Evolutionary conservation across 2,888 invertebrate species (phyloP), one percentile per base, ranked within the genome.

Genomic region (Listrodromus nycthemerus): DNA sequence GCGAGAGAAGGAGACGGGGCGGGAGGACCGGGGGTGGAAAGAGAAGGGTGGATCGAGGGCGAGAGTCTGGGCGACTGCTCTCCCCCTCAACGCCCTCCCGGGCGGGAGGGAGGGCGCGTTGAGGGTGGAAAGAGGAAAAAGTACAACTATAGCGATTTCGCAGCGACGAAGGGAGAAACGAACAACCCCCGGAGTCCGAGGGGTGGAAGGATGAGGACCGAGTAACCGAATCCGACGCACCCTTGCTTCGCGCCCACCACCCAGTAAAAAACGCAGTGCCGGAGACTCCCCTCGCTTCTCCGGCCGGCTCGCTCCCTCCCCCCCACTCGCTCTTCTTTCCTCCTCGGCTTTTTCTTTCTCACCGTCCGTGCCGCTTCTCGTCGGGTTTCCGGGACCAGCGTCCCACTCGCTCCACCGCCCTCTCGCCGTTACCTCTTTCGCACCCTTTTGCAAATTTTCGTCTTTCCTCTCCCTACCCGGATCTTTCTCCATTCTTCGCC

Each of bases 171-270:
- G 78, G 85, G 76, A 81, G 70, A 63, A 82, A 78, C 61, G 76
- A 83, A 82, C 80, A 83, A 52, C 30, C 8, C 21, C 48, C 21
- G 50, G 33, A 77, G 88, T 88, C 87, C 87, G 85, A 89, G 89
- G 48, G 50, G 50, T 5, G 1, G 50, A 7, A 6, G 90, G 88
- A 90, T 90, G 91, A 88, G 88, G 19, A 89, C 90, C 92, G 91
- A 93, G 93, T 93, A 92, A 93, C 92, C 92, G 92, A 93, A 92
- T 92, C 92, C 91, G 90, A 91, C 91, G 91, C 91, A 91, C 91
- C 91, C 91, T 89, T 89, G 88, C 90, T 88, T 90, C 89, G 86
- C 86, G 80, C 74, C 83, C 85, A 65, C 87, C 88, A 86, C 82
- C 84, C 85, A 87, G 88, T 88, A 90, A 90, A 91, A 91, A 91